phyloP scores from a whole-genome alignment of 2,113 vertebrate genomes.

The Aegotheles bennettii region DNA sequence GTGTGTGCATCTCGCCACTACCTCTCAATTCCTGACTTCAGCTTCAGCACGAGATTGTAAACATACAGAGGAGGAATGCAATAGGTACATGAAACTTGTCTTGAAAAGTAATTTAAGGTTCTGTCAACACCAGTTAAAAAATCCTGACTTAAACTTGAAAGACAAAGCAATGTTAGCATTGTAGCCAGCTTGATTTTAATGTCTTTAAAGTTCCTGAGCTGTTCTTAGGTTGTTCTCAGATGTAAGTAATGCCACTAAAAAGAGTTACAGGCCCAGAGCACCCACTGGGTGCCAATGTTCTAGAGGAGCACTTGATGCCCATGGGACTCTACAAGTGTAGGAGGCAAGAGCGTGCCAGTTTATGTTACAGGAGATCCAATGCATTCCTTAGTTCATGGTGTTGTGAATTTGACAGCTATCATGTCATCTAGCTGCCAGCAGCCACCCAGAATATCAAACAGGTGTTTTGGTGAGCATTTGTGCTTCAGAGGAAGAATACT shows the following conservation, averaged over 20 bases:
- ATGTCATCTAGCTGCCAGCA: not conserved
- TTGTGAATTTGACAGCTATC: not conserved
- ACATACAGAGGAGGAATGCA: not conserved
- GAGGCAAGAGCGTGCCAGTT: not conserved
- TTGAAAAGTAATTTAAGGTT: not conserved
- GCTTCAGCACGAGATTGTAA: not conserved
- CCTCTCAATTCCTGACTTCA: not conserved
- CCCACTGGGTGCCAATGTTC: not conserved
- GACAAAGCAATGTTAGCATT: not conserved
- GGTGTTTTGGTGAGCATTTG: not conserved
- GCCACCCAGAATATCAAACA: not conserved
- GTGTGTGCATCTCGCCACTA: not conserved
- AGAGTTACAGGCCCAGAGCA: not conserved
- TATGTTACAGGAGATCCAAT: not conserved
- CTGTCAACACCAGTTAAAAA: not conserved
- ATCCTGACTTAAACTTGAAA: not conserved
- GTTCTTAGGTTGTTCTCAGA: not conserved
- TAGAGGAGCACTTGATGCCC: not conserved
- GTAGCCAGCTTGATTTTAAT: not conserved
- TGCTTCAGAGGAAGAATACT: not conserved
- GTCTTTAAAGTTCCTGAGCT: not conserved
- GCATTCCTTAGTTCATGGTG: not conserved
- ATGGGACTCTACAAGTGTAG: fast-evolving
- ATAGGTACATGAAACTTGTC: not conserved
- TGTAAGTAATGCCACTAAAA: not conserved